Evolutionary conservation across 92 coral and sea anemone species (phyloP).

Genomic region (Pocillopora grandis): DNA sequence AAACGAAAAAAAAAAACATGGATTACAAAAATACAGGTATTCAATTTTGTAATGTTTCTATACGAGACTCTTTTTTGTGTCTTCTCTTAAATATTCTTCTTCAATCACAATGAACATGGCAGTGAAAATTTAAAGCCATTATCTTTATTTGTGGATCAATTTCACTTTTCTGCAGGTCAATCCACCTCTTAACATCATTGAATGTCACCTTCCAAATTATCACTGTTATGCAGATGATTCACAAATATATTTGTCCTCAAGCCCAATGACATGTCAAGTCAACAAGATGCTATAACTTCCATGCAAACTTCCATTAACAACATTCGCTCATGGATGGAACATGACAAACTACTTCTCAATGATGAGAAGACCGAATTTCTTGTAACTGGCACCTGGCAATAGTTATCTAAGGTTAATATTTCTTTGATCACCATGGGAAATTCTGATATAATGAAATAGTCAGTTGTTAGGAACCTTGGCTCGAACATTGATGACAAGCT

Average conservation of each 20-base stretch:
- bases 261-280: not conserved
- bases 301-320: conserved; percentile 4
- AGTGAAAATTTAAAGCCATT: too few species aligned
- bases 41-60: too few species aligned
- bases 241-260: conserved; percentile 11
- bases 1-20: too few species aligned
- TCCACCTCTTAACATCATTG: not conserved
- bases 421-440: conserved; percentile 6
- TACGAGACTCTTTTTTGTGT: too few species aligned
- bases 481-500: not conserved
- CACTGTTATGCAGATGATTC: conserved; percentile 18
- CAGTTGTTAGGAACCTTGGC: conserved; percentile 7
- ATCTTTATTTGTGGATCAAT: too few species aligned
- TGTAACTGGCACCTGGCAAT: conserved; percentile 7
- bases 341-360: conserved; percentile 23
- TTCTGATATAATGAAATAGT: not conserved
- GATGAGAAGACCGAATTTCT: conserved; percentile 4
- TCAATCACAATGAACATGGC: too few species aligned
- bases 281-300: not conserved
- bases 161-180: too few species aligned
- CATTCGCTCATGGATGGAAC: conserved; percentile 1
- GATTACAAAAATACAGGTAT: too few species aligned
- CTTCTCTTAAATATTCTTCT: too few species aligned
- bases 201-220: conserved; percentile 3
- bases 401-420: conserved; percentile 10